Conservation (phyloP, 2,888 invertebrate genomes). For the Tridacna gigas region DNA sequence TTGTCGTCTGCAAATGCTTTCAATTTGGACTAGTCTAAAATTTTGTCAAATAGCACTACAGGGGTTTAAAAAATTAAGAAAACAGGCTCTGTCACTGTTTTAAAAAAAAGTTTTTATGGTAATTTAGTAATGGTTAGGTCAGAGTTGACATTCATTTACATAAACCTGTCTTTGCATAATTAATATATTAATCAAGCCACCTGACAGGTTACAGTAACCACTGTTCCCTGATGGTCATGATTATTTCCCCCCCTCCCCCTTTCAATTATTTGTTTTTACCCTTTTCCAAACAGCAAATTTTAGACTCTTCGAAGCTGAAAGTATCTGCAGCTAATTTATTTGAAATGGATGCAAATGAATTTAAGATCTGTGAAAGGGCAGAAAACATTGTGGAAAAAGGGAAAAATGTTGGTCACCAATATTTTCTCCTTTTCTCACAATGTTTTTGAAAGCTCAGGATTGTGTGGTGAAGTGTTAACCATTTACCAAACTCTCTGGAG, state of each 20-base stretch:
- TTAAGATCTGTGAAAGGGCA: too few species aligned
- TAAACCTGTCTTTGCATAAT: constrained; percentile 12
- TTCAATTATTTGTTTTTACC: background rate
- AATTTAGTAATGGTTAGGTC: constrained; percentile 16
- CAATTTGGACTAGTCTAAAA: too few species aligned
- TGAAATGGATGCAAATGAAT: too few species aligned
- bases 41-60: too few species aligned
- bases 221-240: background rate
- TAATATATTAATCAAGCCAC: constrained; percentile 10
- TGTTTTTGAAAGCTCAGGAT: too few species aligned
- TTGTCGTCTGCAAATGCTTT: too few species aligned
- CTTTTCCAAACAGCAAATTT: background rate
- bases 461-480: too few species aligned
- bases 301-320: background rate
- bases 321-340: too few species aligned
- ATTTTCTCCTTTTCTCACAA: background rate
- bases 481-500: too few species aligned
- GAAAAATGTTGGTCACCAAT: background rate
- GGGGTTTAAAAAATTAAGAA: background rate
- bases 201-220: constrained; percentile 17
- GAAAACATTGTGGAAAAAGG: background rate
- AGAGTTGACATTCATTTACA: constrained; percentile 13
- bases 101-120: constrained; percentile 5
- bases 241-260: background rate
- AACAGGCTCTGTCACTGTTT: constrained; percentile 8